Base-by-base conservation (phyloP, 2,888 invertebrate species). In the Synergus itoensis region DNA sequence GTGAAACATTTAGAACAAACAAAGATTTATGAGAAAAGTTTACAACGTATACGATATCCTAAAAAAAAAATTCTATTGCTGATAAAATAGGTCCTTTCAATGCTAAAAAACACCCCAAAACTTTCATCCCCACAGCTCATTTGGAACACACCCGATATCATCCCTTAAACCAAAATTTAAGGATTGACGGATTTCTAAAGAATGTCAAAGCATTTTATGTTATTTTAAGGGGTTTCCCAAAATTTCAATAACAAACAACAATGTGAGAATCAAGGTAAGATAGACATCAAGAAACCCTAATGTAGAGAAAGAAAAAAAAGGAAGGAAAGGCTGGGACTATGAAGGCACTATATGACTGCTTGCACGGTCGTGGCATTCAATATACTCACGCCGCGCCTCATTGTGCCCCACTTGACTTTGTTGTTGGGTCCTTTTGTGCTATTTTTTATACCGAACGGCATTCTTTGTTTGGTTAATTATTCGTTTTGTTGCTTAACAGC, bases 401-500 rank as follows among this genome's bases (percentile, higher is more conserved):
- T 92, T 91, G 91, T 91, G 86, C 88, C 90, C 90, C 91, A 92
- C 91, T 92, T 91, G 92, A 91, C 91, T 89, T 90, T 90, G 91
- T 90, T 90, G 88, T 89, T 87, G 88, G 88, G 87, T 83, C 84
- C 82, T 85, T 88, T 88, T 88, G 88, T 88, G 84, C 82, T 63
- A 84, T 84, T 83, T 84, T 81, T 83, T 87, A 85, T 77, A 79
- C 86, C 84, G 82, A 85, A 84, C 78, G 79, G 85, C 80, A 48
- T 73, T 82, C 85, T 82, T 90, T 90, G 90, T 90, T 84, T 86
- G 84, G 87, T 89, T 91, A 91, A 91, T 91, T 91, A 91, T 91
- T 89, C 89, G 89, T 89, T 90, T 89, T 89, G 89, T 89, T 84
- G 88, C 86, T 88, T 89, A 89, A 88, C 87, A 86, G 82, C 86